Evolutionary conservation across 2,888 invertebrate genomes (phyloP).

Genomic region (Zaprionus obscuricornis): DNA sequence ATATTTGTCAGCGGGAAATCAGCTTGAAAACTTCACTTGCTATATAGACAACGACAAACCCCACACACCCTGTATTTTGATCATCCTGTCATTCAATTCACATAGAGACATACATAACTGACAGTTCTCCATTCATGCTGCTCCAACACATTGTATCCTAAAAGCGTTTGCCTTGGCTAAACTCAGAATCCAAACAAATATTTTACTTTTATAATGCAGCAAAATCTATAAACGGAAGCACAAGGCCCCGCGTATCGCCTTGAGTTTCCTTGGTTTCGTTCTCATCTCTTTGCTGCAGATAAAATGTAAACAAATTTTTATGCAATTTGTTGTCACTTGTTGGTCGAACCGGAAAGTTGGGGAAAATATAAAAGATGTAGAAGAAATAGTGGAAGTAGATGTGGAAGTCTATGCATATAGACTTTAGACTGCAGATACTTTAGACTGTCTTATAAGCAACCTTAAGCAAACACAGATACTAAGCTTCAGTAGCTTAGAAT

Average conservation of each 20-base stretch:
- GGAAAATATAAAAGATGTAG: background rate
- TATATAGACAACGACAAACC: background rate
- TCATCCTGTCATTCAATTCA: conserved; percentile 15
- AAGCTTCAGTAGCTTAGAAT: background rate
- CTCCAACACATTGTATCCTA: background rate
- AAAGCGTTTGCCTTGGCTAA: conserved; percentile 42
- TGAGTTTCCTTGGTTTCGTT: conserved; percentile 6
- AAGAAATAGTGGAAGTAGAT: conserved; percentile 6
- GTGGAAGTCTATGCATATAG: conserved; percentile 27
- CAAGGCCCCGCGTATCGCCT: conserved; percentile 16
- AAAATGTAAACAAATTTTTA: conserved; percentile 66
- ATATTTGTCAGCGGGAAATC: conserved; percentile 78
- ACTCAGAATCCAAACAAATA: conserved; percentile 50
- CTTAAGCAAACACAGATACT: background rate
- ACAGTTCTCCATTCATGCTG: conserved; percentile 19
- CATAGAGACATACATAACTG: conserved; percentile 62
- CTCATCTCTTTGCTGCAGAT: conserved; percentile 15
- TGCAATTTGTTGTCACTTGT: conserved; percentile 69
- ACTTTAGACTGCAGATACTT: conserved; percentile 19
- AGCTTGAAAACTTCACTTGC: conserved; percentile 63
- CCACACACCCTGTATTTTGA: conserved; percentile 10
- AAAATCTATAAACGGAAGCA: conserved; percentile 68
- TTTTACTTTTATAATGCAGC: conserved; percentile 58
- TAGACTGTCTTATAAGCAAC: background rate
- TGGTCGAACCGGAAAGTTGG: conserved; percentile 3